These are phyloP conservation scores for Lepisosteus osseus DNA, from an alignment of 2,113 vertebrate genomes.

Conservation along the genomic window DNA sequence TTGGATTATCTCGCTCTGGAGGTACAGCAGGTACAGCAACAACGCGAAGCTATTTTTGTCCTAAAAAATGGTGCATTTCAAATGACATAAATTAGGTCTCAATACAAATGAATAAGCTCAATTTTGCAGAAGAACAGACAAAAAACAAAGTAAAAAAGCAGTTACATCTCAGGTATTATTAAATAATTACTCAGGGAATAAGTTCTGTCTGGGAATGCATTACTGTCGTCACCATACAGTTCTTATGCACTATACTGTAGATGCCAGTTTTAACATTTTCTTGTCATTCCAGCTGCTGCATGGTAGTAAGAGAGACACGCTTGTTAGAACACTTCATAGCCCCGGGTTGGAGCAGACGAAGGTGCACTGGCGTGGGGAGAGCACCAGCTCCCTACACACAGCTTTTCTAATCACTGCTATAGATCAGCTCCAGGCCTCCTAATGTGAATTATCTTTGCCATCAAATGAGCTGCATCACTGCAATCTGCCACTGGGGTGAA, in stretches of 20 bases:
- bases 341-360: conserved; percentile 30
- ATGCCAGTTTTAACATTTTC: neutral
- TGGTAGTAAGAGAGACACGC: neutral
- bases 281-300: conserved; percentile 3
- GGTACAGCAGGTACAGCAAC: no score
- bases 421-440: conserved; percentile 25
- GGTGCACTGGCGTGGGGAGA: conserved; percentile 25
- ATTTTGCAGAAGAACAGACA: no score
- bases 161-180: no score
- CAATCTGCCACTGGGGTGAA: conserved; percentile 30
- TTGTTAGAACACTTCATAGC: conserved; percentile 2
- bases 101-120: no score
- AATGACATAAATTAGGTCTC: no score
- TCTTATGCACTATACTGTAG: neutral
- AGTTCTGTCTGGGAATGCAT: neutral
- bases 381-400: conserved; percentile 19
- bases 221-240: neutral
- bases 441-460: conserved; percentile 30
- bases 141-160: no score
- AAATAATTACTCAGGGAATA: no score
- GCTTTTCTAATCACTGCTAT: conserved; percentile 20
- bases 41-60: no score
- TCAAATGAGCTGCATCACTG: conserved; percentile 40
- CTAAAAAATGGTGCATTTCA: no score
- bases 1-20: no score